These are phyloP conservation scores for Hormaphis cornu DNA, from an alignment of 1,140 invertebrate genomes.

Conservation along the genomic window DNA sequence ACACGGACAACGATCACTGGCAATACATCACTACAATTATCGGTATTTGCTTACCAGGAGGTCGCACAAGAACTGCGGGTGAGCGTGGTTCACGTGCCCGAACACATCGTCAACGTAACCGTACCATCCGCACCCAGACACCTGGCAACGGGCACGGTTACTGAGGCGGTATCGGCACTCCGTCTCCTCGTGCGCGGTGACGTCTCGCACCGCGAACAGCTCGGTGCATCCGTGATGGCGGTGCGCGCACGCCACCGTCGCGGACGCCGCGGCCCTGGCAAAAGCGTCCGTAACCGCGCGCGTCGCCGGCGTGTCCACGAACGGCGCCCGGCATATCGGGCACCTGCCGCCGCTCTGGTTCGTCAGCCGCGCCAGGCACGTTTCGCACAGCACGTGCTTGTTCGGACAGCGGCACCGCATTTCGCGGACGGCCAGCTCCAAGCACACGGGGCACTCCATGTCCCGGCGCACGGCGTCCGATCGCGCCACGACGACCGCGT, in stretches of 20 bases:
- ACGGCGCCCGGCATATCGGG: neutral
- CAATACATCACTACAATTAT: too few species aligned
- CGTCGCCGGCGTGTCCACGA: neutral
- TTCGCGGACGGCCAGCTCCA: neutral
- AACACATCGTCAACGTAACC: neutral
- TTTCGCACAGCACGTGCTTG: neutral
- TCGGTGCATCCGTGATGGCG: neutral
- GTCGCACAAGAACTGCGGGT: too few species aligned
- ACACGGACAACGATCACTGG: too few species aligned
- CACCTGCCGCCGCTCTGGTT: neutral
- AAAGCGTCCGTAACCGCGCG: neutral
- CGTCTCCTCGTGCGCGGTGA: neutral
- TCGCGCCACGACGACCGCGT: too few species aligned
- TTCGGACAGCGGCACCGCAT: neutral
- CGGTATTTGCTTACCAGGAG: too few species aligned
- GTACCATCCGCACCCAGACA: neutral
- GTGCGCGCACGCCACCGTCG: neutral
- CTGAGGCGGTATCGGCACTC: neutral
- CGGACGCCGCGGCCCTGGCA: accelerated
- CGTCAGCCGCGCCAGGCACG: neutral
- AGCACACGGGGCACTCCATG: neutral
- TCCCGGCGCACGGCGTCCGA: neutral
- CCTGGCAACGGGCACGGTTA: neutral
- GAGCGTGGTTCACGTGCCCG: neutral
- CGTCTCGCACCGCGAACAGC: neutral